Percentiles rank a stretch among this genome's conserved stretches.
These are phyloP conservation scores for Tetraodon nigroviridis DNA, from an alignment of 2,113 vertebrate species.

Conservation along the genomic window DNA sequence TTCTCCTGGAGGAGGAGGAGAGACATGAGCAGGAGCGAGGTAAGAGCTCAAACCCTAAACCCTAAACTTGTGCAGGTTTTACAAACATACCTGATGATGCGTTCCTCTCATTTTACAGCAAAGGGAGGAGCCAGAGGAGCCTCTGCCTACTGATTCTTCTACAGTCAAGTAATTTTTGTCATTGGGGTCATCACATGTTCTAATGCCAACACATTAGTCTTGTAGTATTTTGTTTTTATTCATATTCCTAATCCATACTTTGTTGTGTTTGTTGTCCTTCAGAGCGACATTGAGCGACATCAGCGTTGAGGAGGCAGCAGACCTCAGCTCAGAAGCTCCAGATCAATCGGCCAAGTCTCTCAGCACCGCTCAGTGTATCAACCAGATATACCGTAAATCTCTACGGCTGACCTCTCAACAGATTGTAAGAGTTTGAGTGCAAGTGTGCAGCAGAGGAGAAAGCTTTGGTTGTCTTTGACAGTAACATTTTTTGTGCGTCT, in stretches of 20 bases:
- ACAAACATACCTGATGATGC: background rate
- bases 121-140: conserved; percentile 48
- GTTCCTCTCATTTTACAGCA: conserved; percentile 52
- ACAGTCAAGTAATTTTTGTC: conserved; percentile 66
- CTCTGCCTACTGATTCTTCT: conserved; percentile 18
- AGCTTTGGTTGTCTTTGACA: background rate
- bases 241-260: background rate
- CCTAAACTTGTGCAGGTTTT: background rate
- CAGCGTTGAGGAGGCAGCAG: conserved; percentile 71
- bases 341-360: conserved; percentile 48
- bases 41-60: conserved; percentile 23
- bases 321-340: conserved; percentile 19
- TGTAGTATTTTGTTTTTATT: background rate
- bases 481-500: background rate
- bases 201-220: background rate
- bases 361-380: conserved; percentile 59
- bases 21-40: conserved; percentile 72
- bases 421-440: conserved; percentile 73
- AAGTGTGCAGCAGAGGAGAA: background rate
- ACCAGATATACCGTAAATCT: conserved; percentile 83
- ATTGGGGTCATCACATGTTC: background rate
- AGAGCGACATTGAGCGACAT: conserved; percentile 64
- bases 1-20: conserved; percentile 85
- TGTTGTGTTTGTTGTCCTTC: conserved; percentile 6
- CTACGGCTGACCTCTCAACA: conserved; percentile 86